A percentile compares a stretch with the other conserved stretches of the same genome.
Evolutionary conservation across 2,888 invertebrate genomes (phyloP).

Genomic region (Pecten maximus): DNA sequence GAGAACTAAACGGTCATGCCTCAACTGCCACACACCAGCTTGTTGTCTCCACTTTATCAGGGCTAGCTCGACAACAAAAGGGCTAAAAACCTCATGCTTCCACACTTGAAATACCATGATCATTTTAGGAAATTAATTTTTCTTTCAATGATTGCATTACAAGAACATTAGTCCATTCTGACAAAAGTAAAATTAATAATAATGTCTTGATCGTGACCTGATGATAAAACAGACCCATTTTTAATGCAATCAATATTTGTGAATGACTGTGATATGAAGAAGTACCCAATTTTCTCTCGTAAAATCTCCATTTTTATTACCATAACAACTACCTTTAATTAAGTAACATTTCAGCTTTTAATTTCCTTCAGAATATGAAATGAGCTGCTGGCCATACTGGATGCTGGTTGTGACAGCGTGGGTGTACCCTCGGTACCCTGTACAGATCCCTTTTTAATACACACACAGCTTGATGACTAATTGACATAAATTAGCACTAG

Average conservation of each 20-base stretch:
- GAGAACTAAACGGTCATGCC: neutral
- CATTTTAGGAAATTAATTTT: neutral
- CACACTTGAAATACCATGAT: neutral
- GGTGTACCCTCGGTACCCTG: neutral
- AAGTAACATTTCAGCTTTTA: neutral
- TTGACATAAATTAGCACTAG: neutral
- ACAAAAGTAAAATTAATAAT: neutral
- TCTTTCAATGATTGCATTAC: neutral
- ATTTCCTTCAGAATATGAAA: neutral
- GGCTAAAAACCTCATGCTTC: neutral
- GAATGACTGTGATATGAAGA: constrained; percentile 13
- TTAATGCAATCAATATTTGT: constrained; percentile 20
- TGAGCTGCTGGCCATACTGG: neutral
- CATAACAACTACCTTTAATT: constrained; percentile 35
- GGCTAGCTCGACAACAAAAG: neutral
- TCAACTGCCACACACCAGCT: neutral
- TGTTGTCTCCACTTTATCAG: neutral
- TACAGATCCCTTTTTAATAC: neutral
- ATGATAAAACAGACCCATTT: neutral
- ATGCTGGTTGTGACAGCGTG: neutral
- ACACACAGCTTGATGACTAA: constrained; percentile 21
- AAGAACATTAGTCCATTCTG: neutral
- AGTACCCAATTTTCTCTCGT: neutral
- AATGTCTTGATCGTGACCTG: neutral
- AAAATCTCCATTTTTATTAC: constrained; percentile 12